A percentile compares a stretch with the other conserved stretches of the same genome.
Evolutionary conservation across 1,140 invertebrate species (phyloP).

Genomic region (Calephelis virginiensis): DNA sequence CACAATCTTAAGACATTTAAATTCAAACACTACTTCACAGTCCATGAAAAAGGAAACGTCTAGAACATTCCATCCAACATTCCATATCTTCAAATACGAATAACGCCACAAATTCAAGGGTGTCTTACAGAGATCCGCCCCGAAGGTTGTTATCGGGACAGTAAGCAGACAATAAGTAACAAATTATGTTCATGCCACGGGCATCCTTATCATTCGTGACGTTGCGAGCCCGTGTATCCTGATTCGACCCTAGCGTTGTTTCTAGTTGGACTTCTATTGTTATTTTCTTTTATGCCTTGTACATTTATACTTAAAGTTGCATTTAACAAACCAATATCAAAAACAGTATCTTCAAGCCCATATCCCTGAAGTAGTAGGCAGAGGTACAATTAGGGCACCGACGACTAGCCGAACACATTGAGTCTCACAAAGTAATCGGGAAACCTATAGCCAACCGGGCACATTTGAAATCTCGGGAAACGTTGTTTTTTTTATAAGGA

Average conservation of each 20-base stretch:
- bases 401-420: too few relatives aligned
- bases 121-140: constrained; percentile 24
- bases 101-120: constrained; percentile 14
- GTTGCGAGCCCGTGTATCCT: constrained; percentile 1
- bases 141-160: constrained; percentile 27
- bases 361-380: too few relatives aligned
- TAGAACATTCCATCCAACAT: constrained; percentile 4
- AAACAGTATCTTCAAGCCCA: too few relatives aligned
- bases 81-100: constrained; percentile 15
- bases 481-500: too few relatives aligned
- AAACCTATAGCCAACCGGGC: too few relatives aligned
- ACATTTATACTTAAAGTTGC: too few relatives aligned
- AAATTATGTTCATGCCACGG: constrained; percentile 34
- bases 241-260: constrained; percentile 9
- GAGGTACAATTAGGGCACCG: too few relatives aligned
- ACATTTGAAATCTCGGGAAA: too few relatives aligned
- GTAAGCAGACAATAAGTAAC: constrained; percentile 44
- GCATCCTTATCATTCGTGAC: constrained; percentile 18
- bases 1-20: too few relatives aligned
- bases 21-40: background rate
- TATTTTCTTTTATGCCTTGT: constrained; percentile 1
- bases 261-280: constrained; percentile 3
- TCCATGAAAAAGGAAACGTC: background rate
- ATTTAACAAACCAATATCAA: too few relatives aligned
- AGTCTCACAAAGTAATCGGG: too few relatives aligned